phyloP scores from a whole-genome alignment of 2,113 vertebrate species.

The Corvus cornix region DNA sequence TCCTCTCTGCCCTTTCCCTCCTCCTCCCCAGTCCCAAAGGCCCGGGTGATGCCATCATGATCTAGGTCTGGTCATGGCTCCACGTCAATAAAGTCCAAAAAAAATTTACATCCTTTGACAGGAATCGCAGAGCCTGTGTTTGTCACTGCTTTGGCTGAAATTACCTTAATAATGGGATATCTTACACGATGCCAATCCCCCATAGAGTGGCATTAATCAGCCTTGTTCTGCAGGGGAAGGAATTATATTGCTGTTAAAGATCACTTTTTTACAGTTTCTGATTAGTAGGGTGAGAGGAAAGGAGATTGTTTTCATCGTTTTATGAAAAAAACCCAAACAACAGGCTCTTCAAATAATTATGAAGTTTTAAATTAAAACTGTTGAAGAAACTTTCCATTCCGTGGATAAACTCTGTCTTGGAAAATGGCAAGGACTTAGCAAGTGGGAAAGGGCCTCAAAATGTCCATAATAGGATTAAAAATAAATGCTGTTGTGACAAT shows the following conservation, averaged over 20 bases:
- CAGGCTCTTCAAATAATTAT: not conserved
- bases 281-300: not conserved
- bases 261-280: slow-evolving; percentile 13
- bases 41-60: not conserved
- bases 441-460: not conserved
- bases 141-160: not conserved
- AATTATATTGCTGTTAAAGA: not conserved
- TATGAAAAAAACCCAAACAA: not conserved
- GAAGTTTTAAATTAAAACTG: not conserved
- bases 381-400: not conserved
- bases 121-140: not conserved
- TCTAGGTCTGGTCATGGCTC: not conserved
- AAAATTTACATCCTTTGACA: not conserved
- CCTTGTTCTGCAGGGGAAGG: not conserved
- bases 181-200: not conserved
- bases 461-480: not conserved
- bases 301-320: not conserved
- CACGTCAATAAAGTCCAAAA: not conserved
- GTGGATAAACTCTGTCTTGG: not conserved
- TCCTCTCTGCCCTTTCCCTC: not conserved
- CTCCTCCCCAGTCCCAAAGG: not conserved
- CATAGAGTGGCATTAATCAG: not conserved
- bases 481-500: not conserved
- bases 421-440: not conserved
- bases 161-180: not conserved